Conservation (phyloP, 1,140 invertebrate genomes). For the Scylla paramamosain region DNA sequence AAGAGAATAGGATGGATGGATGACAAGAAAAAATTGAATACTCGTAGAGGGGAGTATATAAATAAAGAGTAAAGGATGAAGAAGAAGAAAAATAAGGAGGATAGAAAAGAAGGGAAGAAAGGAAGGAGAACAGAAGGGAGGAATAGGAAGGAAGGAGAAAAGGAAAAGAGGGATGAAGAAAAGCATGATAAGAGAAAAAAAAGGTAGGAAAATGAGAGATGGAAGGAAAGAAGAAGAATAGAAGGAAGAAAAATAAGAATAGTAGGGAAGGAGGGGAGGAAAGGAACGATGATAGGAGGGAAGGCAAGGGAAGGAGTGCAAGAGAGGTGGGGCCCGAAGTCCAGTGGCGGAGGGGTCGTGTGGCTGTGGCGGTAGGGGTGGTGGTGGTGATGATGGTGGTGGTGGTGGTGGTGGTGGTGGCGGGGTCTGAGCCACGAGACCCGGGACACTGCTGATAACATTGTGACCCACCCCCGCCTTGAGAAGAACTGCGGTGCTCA, state of each 20-base stretch:
- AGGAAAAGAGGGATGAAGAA: too few species aligned
- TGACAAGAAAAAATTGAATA: background rate
- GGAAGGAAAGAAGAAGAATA: too few species aligned
- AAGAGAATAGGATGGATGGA: background rate
- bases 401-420: background rate
- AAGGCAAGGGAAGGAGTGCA: background rate
- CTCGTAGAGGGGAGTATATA: background rate
- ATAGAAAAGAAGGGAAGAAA: background rate
- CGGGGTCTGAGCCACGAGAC: background rate
- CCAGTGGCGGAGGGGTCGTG: too few species aligned
- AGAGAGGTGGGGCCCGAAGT: background rate
- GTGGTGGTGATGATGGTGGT: background rate
- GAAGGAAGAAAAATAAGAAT: too few species aligned
- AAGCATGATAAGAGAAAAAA: too few species aligned
- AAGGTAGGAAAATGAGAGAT: too few species aligned
- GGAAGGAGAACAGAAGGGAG: background rate
- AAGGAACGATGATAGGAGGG: background rate
- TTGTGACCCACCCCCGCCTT: constrained; percentile 33
- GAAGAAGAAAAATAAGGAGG: background rate
- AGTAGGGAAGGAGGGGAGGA: background rate
- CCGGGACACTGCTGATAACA: constrained; percentile 43
- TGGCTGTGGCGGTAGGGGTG: background rate
- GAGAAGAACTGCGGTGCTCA: background rate
- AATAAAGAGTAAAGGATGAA: background rate
- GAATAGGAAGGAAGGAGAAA: background rate